phyloP scores from a whole-genome alignment of 1,140 invertebrate genomes.

The Drosophila dunni region DNA sequence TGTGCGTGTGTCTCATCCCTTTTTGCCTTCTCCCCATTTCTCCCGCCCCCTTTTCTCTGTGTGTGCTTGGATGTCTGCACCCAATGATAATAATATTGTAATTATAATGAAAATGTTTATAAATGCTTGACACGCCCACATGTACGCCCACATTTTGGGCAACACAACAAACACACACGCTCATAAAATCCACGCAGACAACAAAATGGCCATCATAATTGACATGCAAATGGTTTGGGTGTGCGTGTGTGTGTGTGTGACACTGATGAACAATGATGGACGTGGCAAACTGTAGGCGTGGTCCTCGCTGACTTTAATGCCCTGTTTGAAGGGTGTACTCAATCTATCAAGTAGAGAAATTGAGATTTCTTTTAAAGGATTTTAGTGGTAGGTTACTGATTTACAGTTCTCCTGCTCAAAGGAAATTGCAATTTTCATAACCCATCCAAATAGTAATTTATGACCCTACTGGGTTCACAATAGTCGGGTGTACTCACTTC shows the following conservation, averaged over 20 bases:
- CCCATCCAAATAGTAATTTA: too few relatives aligned
- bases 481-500: too few relatives aligned
- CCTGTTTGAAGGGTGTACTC: too few relatives aligned
- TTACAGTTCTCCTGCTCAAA: too few relatives aligned
- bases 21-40: not conserved
- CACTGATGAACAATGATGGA: constrained; percentile 48
- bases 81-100: constrained; percentile 62
- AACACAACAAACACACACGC: constrained; percentile 23
- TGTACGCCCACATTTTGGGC: not conserved
- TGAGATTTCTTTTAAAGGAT: too few relatives aligned
- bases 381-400: too few relatives aligned
- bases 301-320: not conserved
- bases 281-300: constrained; percentile 23
- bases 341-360: too few relatives aligned
- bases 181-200: constrained; percentile 6
- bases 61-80: constrained; percentile 28
- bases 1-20: not conserved
- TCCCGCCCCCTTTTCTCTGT: constrained; percentile 5
- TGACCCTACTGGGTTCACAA: too few relatives aligned
- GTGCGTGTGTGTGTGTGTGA: constrained; percentile 6
- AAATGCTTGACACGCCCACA: constrained; percentile 39
- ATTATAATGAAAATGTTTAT: constrained; percentile 74
- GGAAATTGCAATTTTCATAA: too few relatives aligned
- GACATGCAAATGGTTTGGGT: constrained; percentile 24
- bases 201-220: constrained; percentile 25